Conservation (phyloP, 1,140 invertebrate species). For the Laupala kohalensis region DNA sequence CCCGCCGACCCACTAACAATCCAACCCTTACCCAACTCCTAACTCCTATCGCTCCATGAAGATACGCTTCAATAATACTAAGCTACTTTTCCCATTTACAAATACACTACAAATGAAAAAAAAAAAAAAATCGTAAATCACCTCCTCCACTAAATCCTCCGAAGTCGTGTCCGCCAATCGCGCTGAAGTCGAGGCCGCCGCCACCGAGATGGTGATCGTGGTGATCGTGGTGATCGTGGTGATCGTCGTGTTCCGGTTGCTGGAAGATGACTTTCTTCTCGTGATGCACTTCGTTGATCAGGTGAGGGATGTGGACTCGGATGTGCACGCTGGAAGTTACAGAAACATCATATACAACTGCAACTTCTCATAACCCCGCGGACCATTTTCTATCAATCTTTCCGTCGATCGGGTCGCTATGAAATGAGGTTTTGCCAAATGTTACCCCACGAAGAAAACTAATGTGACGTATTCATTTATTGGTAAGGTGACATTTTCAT, state of each 20-base stretch:
- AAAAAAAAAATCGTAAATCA: not conserved
- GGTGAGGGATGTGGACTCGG: conserved; percentile 28
- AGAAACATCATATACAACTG: not conserved
- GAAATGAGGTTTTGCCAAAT: too few relatives aligned
- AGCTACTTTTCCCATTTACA: not conserved
- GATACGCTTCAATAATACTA: too few relatives aligned
- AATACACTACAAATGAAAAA: not conserved
- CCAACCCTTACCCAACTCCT: too few relatives aligned
- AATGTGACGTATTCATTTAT: too few relatives aligned
- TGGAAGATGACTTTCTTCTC: conserved; percentile 24
- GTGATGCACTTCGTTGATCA: conserved; percentile 24
- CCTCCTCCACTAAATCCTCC: conserved; percentile 5
- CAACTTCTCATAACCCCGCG: not conserved
- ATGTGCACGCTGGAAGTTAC: conserved; percentile 30
- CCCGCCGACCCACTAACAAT: too few relatives aligned
- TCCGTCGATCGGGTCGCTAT: too few relatives aligned
- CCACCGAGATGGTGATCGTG: not conserved
- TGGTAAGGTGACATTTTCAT: too few relatives aligned
- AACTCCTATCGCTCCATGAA: too few relatives aligned
- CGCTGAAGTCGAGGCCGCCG: not conserved
- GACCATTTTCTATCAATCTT: too few relatives aligned
- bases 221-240: conserved; percentile 13
- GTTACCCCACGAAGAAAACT: too few relatives aligned
- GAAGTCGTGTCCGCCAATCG: conserved; percentile 13
- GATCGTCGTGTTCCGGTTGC: conserved; percentile 7